These are phyloP conservation scores for Antechinus stuartii DNA, from an alignment of 2,113 vertebrate species.

Conservation along the genomic window DNA sequence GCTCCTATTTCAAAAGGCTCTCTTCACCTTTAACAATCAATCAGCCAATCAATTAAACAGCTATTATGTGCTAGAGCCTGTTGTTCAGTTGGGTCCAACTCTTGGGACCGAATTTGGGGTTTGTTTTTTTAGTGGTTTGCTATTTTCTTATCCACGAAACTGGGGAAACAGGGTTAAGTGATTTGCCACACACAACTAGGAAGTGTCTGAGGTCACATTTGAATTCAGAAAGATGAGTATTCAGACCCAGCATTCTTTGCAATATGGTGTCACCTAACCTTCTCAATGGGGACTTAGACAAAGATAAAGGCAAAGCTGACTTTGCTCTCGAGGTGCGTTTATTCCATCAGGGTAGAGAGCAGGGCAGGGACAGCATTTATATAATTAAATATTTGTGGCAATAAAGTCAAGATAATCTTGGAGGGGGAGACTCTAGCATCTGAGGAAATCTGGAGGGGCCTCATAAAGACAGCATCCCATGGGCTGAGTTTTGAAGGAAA, in stretches of 20 bases:
- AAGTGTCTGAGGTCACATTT: too few species aligned
- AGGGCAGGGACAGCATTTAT: background rate
- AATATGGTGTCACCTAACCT: background rate
- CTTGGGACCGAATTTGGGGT: background rate
- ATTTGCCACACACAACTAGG: background rate
- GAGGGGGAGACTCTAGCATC: background rate
- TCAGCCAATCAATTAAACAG: background rate
- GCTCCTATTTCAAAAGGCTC: background rate
- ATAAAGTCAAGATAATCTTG: background rate
- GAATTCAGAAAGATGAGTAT: background rate
- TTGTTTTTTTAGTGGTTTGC: background rate
- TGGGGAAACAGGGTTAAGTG: background rate
- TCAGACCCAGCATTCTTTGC: background rate
- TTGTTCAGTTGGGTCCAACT: background rate
- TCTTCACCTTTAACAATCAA: background rate
- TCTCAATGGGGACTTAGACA: background rate
- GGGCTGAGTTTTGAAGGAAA: background rate
- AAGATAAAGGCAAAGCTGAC: background rate
- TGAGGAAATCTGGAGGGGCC: background rate
- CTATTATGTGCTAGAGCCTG: background rate
- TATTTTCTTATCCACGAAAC: background rate
- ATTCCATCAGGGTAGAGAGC: background rate
- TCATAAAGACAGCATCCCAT: background rate
- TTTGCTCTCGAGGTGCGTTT: background rate
- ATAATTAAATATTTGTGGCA: background rate